Evolutionary conservation across 2,113 vertebrate species (phyloP), one percentile per base, ranked within the genome.

Genomic region (Channa maculata): DNA sequence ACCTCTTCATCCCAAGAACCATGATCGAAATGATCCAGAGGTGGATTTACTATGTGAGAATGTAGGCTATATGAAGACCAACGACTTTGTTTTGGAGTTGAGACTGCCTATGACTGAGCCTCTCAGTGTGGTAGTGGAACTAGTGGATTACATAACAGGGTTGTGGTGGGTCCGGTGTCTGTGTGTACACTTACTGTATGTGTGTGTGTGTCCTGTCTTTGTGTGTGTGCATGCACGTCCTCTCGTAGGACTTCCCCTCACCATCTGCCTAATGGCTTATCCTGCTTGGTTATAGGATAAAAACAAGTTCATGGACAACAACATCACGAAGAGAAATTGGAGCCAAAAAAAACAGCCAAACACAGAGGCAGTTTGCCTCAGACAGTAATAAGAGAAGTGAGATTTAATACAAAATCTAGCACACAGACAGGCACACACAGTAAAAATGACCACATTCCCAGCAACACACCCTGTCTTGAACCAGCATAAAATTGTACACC

Each of bases 201-300:
- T 75, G 84, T 86, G 82, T 84, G 70, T 45, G 68, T 70, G 72
- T 65, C 54, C 76, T 79, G 87, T 84, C 81, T 76, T 51, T 10
- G 75, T 58, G 75, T 83, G 38, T 67, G 66, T 50, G 43, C 72
- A 74, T 75, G 79, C 52, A 77, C 57, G 79, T 82, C 70, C 79
- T 76, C 86, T 87, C 80, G 2, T 72, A 90, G 92, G 91, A 93
- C 72, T 79, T 85, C 87, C 88, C 81, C 85, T 87, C 67, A 84
- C 94, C 92, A 94, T 94, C 94, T 94, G 94, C 90, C 90, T 82
- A 49, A 91, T 90, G 91, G 91, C 90, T 94, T 91, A 93, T 94
- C 90, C 86, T 81, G 77, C 88, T 68, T 91, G 86, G 87, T 94
- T 91, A 91, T 88, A 77, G 75, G 83, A 89, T 66, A 79, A 89